Evolutionary conservation across 1,140 invertebrate genomes (phyloP).

Genomic region (Drosophila elegans): DNA sequence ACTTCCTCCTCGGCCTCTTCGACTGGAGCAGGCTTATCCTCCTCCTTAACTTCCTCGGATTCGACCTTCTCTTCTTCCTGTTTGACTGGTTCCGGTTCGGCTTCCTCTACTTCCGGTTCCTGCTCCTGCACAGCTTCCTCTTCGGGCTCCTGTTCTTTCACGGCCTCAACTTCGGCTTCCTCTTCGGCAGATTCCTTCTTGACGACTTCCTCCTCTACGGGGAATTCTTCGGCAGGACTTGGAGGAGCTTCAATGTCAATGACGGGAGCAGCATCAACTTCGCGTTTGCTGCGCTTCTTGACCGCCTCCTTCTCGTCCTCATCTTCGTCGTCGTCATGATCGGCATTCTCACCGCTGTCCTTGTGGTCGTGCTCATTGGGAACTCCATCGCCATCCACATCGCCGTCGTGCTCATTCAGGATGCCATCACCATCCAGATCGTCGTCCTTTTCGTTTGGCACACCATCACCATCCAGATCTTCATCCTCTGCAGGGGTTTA

Average conservation of each 20-base stretch:
- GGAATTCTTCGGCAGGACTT: constrained; percentile 82
- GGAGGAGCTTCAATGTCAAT: constrained; percentile 61
- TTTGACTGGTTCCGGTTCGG: constrained; percentile 47
- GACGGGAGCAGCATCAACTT: constrained; percentile 77
- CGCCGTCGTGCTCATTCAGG: constrained; percentile 76
- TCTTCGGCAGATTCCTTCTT: constrained; percentile 54
- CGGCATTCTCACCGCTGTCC: constrained; percentile 47
- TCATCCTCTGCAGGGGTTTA: constrained; percentile 48
- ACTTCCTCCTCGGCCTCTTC: constrained; percentile 80
- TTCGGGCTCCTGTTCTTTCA: constrained; percentile 72
- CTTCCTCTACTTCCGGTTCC: constrained; percentile 26
- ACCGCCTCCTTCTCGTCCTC: constrained; percentile 57
- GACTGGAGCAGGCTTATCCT: constrained; percentile 36
- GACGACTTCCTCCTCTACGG: constrained; percentile 70
- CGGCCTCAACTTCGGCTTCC: constrained; percentile 51
- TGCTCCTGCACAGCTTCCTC: constrained; percentile 51
- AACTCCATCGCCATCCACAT: constrained; percentile 84
- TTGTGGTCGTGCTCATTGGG: constrained; percentile 73
- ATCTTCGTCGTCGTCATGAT: constrained; percentile 69
- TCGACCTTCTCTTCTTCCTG: constrained; percentile 30
- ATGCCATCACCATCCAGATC: constrained; percentile 78
- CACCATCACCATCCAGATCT: constrained; percentile 83
- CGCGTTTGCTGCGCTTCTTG: constrained; percentile 81
- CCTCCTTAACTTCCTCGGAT: constrained; percentile 48
- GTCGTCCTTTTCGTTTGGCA: constrained; percentile 73